phyloP scores from a whole-genome alignment of 1,140 invertebrate species.

The Delia radicum region DNA sequence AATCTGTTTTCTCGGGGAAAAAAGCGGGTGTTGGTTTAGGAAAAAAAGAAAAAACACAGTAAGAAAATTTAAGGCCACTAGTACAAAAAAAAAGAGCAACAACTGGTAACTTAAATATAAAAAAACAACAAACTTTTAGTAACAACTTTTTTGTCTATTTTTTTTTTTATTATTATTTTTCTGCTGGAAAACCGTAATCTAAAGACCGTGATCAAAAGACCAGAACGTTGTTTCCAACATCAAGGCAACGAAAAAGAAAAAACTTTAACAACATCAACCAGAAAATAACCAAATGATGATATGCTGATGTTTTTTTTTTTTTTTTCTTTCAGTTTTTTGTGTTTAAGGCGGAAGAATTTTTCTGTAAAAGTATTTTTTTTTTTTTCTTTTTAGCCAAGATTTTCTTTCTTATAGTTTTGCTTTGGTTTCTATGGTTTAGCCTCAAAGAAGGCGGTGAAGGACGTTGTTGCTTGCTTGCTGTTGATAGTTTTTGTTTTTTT shows the following conservation, averaged over 20 bases:
- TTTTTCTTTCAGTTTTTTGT: no score
- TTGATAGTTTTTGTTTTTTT: not conserved
- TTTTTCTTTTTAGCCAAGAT: not conserved
- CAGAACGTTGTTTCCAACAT: constrained; percentile 12
- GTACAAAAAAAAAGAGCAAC: not conserved
- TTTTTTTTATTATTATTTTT: not conserved
- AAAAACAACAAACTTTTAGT: not conserved
- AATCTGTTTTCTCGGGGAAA: not conserved
- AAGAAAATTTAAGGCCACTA: not conserved
- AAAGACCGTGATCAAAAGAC: constrained; percentile 2
- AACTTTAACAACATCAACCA: not conserved
- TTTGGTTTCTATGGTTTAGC: not conserved
- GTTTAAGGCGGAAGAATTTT: constrained; percentile 9
- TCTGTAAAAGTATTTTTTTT: not conserved
- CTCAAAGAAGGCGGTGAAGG: not conserved
- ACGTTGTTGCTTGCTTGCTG: not conserved
- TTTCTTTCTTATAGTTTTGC: not conserved
- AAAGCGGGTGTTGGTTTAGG: not conserved
- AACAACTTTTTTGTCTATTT: not conserved
- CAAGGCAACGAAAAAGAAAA: not conserved
- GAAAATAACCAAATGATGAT: not conserved
- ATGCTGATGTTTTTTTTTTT: constrained; percentile 10
- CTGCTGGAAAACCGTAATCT: constrained; percentile 1
- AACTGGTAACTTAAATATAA: not conserved
- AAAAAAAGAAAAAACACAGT: not conserved